These are phyloP conservation scores for Myotis planiceps DNA, from an alignment of 2,797 vertebrate genomes.

Conservation along the genomic window DNA sequence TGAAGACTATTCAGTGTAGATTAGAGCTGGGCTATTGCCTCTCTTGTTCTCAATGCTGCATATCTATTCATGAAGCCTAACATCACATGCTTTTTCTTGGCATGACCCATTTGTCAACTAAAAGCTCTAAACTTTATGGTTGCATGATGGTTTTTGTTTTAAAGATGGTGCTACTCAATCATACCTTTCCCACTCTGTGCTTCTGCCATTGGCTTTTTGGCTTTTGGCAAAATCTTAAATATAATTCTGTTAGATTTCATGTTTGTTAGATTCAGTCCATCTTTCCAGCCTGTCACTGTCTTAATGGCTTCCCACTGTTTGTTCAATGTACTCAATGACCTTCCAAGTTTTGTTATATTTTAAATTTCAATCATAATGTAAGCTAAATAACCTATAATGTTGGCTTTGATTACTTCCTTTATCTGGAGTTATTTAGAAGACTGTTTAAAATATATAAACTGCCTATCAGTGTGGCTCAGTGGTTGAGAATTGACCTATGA, in stretches of 20 bases:
- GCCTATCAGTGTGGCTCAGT: not conserved
- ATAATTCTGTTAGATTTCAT: not conserved
- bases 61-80: not conserved
- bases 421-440: not conserved
- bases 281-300: not conserved
- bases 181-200: not conserved
- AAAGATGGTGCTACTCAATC: not conserved
- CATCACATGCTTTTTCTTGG: not conserved
- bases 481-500: too few species aligned
- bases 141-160: not conserved
- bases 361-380: conserved; percentile 24
- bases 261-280: not conserved
- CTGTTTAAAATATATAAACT: not conserved
- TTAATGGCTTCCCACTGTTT: not conserved
- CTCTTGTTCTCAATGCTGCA: not conserved
- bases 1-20: not conserved
- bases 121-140: not conserved
- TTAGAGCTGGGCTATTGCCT: not conserved
- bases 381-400: not conserved
- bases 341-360: conserved; percentile 3
- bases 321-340: not conserved
- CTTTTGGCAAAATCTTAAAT: not conserved
- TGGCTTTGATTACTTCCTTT: conserved; percentile 6
- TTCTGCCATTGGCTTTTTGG: not conserved
- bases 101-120: not conserved